These are phyloP conservation scores for Silurus lanzhouensis DNA, from an alignment of 2,797 vertebrate species.

Conservation along the genomic window DNA sequence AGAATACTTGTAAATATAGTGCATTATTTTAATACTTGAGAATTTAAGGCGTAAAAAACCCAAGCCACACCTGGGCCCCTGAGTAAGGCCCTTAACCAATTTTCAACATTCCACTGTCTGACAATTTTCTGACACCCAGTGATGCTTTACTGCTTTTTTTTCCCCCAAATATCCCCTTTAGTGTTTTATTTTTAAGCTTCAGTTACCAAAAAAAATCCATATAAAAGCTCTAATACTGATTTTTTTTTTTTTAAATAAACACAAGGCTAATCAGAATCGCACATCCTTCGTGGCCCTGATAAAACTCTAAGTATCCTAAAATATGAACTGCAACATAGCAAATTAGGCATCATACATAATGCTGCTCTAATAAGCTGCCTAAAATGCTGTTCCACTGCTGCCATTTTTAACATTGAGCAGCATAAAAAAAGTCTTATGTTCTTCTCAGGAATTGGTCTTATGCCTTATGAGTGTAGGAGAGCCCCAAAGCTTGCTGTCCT, in stretches of 20 bases:
- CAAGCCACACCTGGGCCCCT: too few species aligned
- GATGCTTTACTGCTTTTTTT: too few species aligned
- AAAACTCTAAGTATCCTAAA: not conserved
- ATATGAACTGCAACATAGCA: not conserved
- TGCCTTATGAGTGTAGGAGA: not conserved
- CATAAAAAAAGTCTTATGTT: not conserved
- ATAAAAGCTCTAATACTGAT: too few species aligned
- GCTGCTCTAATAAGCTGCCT: not conserved
- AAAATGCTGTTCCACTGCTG: not conserved
- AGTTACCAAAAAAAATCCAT: too few species aligned
- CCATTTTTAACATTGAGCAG: not conserved
- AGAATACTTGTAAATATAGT: too few species aligned
- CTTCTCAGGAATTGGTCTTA: not conserved
- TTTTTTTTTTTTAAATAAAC: not conserved
- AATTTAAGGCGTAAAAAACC: too few species aligned
- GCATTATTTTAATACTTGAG: too few species aligned
- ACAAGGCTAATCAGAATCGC: not conserved
- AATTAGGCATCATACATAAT: not conserved
- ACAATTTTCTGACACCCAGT: too few species aligned
- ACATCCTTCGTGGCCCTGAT: not conserved
- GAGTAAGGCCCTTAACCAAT: too few species aligned
- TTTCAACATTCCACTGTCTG: too few species aligned
- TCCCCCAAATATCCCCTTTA: too few species aligned
- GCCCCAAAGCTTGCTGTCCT: not conserved
- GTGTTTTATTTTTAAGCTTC: too few species aligned